Evolutionary conservation across 2,888 invertebrate genomes (phyloP).

Genomic region (Hetaerina titia): DNA sequence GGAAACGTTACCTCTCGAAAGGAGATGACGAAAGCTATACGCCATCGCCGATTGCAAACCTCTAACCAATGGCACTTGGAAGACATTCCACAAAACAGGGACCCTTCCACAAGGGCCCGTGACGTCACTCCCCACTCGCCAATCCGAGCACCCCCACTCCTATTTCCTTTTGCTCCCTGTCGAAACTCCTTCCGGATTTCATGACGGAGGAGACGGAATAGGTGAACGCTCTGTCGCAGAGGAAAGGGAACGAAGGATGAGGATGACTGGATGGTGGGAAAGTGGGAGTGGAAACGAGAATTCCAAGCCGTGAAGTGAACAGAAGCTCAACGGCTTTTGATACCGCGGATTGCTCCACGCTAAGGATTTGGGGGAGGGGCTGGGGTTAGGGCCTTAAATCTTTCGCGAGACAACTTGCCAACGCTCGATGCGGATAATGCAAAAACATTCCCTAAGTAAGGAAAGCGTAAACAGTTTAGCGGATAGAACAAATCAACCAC

Average conservation of each 20-base stretch:
- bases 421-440: not conserved
- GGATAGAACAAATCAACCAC: not conserved
- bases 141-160: not conserved
- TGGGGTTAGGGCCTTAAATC: not conserved
- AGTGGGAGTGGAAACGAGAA: not conserved
- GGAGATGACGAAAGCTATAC: slow-evolving; percentile 9
- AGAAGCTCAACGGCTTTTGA: not conserved
- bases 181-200: not conserved
- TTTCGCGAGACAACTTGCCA: not conserved
- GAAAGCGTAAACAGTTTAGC: not conserved
- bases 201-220: not conserved
- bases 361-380: not conserved
- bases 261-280: not conserved
- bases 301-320: not conserved
- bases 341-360: not conserved
- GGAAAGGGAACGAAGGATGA: not conserved
- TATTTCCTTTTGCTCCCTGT: no score
- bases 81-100: not conserved
- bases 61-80: not conserved
- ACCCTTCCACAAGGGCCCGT: not conserved
- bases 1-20: not conserved
- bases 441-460: not conserved
- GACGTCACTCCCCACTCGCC: not conserved
- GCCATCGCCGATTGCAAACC: not conserved
- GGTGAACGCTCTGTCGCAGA: not conserved